These are phyloP conservation scores for Sphaerodactylus townsendi DNA, from an alignment of 2,113 vertebrate species.

Conservation along the genomic window DNA sequence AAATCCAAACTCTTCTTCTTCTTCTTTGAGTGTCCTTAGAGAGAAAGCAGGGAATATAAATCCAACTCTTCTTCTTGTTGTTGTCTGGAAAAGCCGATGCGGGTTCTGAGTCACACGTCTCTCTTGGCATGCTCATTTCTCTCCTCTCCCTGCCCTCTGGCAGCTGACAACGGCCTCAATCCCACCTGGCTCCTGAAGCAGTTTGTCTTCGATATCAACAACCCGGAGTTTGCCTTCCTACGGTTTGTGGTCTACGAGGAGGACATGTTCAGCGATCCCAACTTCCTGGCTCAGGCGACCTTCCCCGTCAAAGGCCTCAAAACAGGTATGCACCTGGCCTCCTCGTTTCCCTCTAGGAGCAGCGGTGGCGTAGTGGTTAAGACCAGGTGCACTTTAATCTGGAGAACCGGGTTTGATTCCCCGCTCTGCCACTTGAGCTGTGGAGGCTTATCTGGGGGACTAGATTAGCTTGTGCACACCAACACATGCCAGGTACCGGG, in stretches of 20 bases:
- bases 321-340: slow-evolving; percentile 71
- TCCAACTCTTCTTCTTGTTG: background rate
- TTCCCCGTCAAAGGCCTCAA: slow-evolving; percentile 82
- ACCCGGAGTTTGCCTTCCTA: slow-evolving; percentile 83
- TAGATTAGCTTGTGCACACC: no score
- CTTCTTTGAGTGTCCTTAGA: no score
- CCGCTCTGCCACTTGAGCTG: no score
- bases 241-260: slow-evolving; percentile 86
- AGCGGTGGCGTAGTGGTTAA: no score
- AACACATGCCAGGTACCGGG: no score
- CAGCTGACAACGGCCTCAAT: slow-evolving; percentile 85
- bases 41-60: no score
- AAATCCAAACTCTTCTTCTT: no score
- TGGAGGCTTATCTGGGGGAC: no score
- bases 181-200: slow-evolving; percentile 85
- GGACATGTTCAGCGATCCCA: slow-evolving; percentile 92
- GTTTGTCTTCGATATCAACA: slow-evolving; percentile 86
- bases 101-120: background rate
- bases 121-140: background rate
- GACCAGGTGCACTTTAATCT: no score
- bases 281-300: slow-evolving; percentile 86
- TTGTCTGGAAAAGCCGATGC: no score
- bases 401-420: no score
- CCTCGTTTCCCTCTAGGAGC: no score
- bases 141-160: fast-evolving